Base-by-base conservation (phyloP, 1,140 invertebrate genomes). In the Brachionus paranguensis region DNA sequence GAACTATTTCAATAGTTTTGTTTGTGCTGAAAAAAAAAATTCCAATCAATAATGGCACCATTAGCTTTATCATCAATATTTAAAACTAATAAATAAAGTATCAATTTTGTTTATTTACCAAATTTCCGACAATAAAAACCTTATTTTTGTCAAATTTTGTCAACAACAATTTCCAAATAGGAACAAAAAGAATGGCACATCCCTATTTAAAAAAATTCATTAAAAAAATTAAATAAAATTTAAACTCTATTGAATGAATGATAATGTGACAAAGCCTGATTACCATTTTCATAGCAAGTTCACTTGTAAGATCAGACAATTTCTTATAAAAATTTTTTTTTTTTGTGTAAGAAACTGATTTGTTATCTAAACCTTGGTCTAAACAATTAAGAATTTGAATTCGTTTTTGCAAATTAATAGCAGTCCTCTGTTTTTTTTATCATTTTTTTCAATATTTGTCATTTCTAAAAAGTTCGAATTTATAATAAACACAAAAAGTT, bases 11-110 rank as follows among this genome's bases (percentile, higher is more conserved):
- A 17, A 17, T 33, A 12, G 55, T 24, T 8, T 45, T 60, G 24
- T 68, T 60, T 41, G 78, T 50, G 27, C 27, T 53, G 24, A 78
- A 78, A 37, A 78, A 55, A 20, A 81, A 81, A 37, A 60, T 20
- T 60, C 78, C 78, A 24, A 81, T 60, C 37, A 81, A 81, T 20
- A 81, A 45, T 29, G 78, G 78, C 27, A 81, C 0, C 33, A 81
- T 64, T 24, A 60, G 29, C 53, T 81, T 10, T 10, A 27, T 24
- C 24, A 24, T 20, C 7, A 81, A 60, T 45, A 12, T 41, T 79
- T 79, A 17, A 41, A 37, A 37, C 4, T 37, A 6, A 2, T 7
- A 37, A 37, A 37, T 37, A 37, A 37, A 37, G 6, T 20, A 2
- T 14, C 11, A 17, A 17, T 53, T 78, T 50, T 29, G 43, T 29